phyloP scores from a whole-genome alignment of 2,888 invertebrate genomes.

The Lasiommata megera region DNA sequence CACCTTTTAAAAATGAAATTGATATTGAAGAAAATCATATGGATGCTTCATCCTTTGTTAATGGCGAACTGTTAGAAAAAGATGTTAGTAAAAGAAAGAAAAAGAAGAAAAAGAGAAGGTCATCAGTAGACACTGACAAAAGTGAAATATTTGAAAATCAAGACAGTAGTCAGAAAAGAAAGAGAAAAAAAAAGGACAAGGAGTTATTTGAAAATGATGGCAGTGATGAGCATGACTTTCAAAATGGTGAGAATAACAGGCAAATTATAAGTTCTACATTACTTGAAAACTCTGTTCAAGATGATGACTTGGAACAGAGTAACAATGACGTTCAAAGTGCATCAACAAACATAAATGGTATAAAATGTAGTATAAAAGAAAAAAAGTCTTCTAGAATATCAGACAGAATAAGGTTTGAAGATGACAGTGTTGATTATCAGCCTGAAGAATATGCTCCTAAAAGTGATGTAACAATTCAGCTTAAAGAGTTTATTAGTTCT shows the following conservation, averaged over 20 bases:
- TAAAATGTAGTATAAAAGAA: not conserved
- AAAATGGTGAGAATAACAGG: not conserved
- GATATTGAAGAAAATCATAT: conserved; percentile 12
- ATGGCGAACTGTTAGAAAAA: not conserved
- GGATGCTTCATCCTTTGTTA: not conserved
- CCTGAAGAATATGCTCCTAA: conserved; percentile 11
- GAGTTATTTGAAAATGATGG: not conserved
- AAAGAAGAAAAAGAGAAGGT: conserved; percentile 4
- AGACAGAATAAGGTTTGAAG: conserved; percentile 59
- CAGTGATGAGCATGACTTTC: not conserved
- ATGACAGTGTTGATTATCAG: conserved; percentile 37
- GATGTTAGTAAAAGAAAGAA: conserved; percentile 14
- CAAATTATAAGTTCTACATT: conserved; percentile 7
- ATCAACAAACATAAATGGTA: not conserved
- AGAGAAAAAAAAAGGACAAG: not conserved
- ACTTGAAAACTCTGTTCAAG: not conserved
- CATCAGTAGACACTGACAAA: not conserved
- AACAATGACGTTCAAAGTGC: not conserved
- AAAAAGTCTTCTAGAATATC: conserved; percentile 42
- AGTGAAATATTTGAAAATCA: conserved; percentile 1
- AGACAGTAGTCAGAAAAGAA: not conserved
- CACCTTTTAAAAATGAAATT: not conserved
- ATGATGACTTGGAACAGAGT: not conserved
- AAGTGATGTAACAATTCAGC: conserved; percentile 32
- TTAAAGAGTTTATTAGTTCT: conserved; percentile 46